phyloP scores from a whole-genome alignment of 2,888 invertebrate genomes.

The Epinotia nisella region DNA sequence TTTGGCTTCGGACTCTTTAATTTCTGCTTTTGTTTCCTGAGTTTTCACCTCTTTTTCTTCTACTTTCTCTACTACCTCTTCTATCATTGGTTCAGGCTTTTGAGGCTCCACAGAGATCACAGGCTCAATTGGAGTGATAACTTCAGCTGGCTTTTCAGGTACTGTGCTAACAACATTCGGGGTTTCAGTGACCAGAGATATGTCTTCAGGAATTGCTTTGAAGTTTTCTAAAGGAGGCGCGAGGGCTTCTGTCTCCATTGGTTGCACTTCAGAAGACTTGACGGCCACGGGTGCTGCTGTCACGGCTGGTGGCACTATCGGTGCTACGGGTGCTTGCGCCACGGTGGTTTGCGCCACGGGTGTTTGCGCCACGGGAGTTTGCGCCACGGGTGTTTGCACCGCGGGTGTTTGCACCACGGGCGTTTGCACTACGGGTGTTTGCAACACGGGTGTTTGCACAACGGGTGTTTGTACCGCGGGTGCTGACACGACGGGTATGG shows the following conservation, averaged over 20 bases:
- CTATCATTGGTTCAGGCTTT: slow-evolving; percentile 32
- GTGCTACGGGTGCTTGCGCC: not conserved
- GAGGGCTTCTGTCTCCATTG: slow-evolving; percentile 67
- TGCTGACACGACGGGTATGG: not conserved
- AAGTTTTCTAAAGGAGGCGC: slow-evolving; percentile 68
- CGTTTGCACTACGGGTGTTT: too few relatives aligned
- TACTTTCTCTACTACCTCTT: slow-evolving; percentile 43
- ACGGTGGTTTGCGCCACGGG: not conserved
- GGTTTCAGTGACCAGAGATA: slow-evolving; percentile 60
- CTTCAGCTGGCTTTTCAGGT: slow-evolving; percentile 29
- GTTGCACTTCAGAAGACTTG: slow-evolving; percentile 66
- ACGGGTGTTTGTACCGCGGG: not conserved
- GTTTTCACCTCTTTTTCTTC: slow-evolving; percentile 44
- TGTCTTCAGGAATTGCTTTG: slow-evolving; percentile 63
- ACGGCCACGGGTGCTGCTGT: slow-evolving; percentile 14
- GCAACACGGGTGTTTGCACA: too few relatives aligned
- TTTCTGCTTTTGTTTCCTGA: slow-evolving; percentile 42
- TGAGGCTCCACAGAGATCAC: slow-evolving; percentile 35
- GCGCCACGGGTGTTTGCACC: not conserved
- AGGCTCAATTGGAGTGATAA: slow-evolving; percentile 36
- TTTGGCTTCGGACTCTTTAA: slow-evolving; percentile 30
- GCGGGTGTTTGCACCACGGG: too few relatives aligned
- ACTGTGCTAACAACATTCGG: slow-evolving; percentile 49
- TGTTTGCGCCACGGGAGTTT: not conserved
- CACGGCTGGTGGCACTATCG: not conserved